Evolutionary conservation across 2,888 invertebrate genomes (phyloP).

Genomic region (Nebria brevicollis): DNA sequence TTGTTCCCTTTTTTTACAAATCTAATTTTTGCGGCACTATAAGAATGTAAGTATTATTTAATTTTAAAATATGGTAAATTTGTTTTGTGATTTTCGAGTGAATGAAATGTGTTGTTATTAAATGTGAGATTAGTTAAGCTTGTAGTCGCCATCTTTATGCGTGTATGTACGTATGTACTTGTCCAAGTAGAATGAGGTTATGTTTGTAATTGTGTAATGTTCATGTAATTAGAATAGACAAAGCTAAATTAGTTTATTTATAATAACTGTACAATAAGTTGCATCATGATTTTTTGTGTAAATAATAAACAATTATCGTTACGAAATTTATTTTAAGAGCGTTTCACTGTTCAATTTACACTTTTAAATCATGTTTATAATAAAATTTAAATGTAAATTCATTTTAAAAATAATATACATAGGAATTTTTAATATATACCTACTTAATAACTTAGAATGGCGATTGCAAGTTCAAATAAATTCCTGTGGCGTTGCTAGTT

Average conservation of each 20-base stretch:
- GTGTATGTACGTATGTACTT: background rate
- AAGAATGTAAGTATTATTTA: background rate
- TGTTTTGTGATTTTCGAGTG: background rate
- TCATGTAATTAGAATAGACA: background rate
- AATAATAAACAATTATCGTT: background rate
- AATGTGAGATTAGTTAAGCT: background rate
- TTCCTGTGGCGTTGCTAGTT: background rate
- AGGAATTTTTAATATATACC: too few species aligned
- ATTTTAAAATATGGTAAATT: background rate
- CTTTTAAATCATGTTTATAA: too few species aligned
- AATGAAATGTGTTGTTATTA: background rate
- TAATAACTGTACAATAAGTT: background rate
- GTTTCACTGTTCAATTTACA: too few species aligned
- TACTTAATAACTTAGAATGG: background rate
- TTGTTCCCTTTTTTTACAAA: background rate
- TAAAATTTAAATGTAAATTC: too few species aligned
- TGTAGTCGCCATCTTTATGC: background rate
- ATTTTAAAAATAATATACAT: too few species aligned
- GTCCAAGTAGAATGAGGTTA: background rate
- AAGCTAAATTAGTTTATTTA: background rate
- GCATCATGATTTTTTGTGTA: background rate
- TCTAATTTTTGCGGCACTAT: background rate
- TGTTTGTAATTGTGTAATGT: slow-evolving; percentile 1
- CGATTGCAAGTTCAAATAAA: background rate
- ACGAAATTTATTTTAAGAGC: background rate